Percentiles rank a stretch among this genome's conserved stretches.
Evolutionary conservation across 2,888 invertebrate species (phyloP).

Genomic region (Rhagium mordax): DNA sequence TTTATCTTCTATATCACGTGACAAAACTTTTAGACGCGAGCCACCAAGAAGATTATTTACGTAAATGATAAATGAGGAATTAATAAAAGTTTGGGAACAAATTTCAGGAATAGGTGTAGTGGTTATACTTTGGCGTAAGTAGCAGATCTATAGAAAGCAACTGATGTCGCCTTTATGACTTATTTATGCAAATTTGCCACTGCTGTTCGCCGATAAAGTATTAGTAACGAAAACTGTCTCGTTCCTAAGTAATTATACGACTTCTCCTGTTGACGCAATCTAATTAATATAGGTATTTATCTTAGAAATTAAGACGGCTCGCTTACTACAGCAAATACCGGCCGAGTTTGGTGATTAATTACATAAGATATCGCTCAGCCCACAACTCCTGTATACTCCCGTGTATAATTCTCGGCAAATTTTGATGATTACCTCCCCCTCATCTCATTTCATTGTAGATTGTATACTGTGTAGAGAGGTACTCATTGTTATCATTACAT

Average conservation of each 20-base stretch:
- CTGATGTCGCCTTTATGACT: conserved; percentile 56
- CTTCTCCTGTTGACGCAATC: conserved; percentile 69
- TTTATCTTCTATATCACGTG: neutral
- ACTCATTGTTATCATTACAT: conserved; percentile 38
- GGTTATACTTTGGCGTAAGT: conserved; percentile 1
- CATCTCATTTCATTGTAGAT: conserved; percentile 27
- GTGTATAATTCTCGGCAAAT: conserved; percentile 38
- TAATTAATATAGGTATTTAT: conserved; percentile 70
- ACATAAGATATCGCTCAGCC: conserved; percentile 65
- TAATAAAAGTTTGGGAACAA: conserved; percentile 13
- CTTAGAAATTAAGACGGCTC: conserved; percentile 70
- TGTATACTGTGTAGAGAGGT: conserved; percentile 20
- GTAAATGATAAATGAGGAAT: conserved; percentile 5
- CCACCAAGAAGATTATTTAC: neutral
- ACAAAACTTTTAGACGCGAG: neutral
- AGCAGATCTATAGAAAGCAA: conserved; percentile 29
- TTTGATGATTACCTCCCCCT: conserved; percentile 34
- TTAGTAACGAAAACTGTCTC: conserved; percentile 69
- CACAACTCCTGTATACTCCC: conserved; percentile 43
- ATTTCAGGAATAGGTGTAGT: neutral
- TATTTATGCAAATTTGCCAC: conserved; percentile 68
- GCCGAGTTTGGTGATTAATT: conserved; percentile 69
- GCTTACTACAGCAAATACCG: conserved; percentile 68
- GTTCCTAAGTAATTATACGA: conserved; percentile 69
- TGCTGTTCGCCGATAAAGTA: conserved; percentile 68